Evolutionary conservation across 2,113 vertebrate species (phyloP).

Genomic region (Okapia johnstoni): DNA sequence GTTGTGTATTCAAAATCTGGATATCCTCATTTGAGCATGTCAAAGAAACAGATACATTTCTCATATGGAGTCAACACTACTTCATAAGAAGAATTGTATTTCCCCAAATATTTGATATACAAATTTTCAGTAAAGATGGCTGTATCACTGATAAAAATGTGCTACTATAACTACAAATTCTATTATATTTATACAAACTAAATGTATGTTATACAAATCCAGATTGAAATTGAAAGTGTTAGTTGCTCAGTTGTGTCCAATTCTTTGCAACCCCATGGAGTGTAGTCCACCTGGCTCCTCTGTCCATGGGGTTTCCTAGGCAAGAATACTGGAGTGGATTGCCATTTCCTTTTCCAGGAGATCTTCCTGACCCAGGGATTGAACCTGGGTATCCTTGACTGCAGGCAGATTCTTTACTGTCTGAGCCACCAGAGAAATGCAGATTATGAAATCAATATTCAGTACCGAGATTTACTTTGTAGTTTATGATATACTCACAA

Average conservation of each 20-base stretch:
- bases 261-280: not conserved
- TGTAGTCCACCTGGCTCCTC: not conserved
- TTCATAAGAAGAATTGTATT: not conserved
- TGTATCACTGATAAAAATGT: not conserved
- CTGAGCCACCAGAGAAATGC: not conserved
- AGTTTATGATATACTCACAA: not conserved
- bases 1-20: not conserved
- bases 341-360: not conserved
- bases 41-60: not conserved
- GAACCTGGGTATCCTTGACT: not conserved
- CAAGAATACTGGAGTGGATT: not conserved
- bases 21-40: not conserved
- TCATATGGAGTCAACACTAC: not conserved
- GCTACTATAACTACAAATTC: not conserved
- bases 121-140: not conserved
- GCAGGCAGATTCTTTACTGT: not conserved
- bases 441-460: not conserved
- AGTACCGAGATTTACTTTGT: not conserved
- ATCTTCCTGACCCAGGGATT: not conserved
- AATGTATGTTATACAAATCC: not conserved
- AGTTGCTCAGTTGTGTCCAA: not conserved
- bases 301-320: not conserved
- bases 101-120: not conserved
- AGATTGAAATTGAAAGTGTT: not conserved
- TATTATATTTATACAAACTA: not conserved